Evolutionary conservation across 2,113 vertebrate species (phyloP), one percentile per base, ranked within the genome.

Genomic region (Cyprinodon variegatus): DNA sequence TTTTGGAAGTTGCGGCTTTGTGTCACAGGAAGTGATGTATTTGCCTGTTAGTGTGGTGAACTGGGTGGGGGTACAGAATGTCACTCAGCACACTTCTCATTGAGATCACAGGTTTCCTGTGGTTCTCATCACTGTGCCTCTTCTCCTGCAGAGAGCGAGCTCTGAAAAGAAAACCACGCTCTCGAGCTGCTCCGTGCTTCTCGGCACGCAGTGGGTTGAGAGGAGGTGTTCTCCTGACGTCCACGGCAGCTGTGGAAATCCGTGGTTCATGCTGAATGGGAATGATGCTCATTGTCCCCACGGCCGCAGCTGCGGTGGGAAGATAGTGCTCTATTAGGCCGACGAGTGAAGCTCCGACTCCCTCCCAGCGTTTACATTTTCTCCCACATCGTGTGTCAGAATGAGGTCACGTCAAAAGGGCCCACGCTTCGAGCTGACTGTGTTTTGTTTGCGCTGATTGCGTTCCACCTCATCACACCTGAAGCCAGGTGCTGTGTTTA

Each of bases 1-100:
- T 65, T 4, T 53, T 22, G 46, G 61, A 77, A 82, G 67, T 80
- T 53, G 65, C 82, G 64, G 43, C 40, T 29, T 61, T 67, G 74
- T 78, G 81, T 74, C 65, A 65, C 87, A 90, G 88, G 84, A 90
- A 88, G 75, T 85, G 88, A 88, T 84, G 89, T 37, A 61, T 73
- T 87, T 77, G 75, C 76, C 57, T 72, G 79, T 83, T 67, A 70
- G 9, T 76, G 80, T 66, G 79, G 77, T 69, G 67, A 76, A 70
- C 46, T 59, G 66, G 68, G 62, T 59, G 61, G 43, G 64, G 46
- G 43, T 57, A 57, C 17, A 57, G 85, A 76, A 75, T 22, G 3
- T 20, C 69, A 71, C 77, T 8, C 41, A 68, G 45, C 71, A 14
- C 61, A 74, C 43, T 20, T 69, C 65, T 79, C 63, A 66, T 59